Evolutionary conservation across 2,113 vertebrate species (phyloP), one percentile per base, ranked within the genome.

Genomic region (Heloderma charlesbogerti): DNA sequence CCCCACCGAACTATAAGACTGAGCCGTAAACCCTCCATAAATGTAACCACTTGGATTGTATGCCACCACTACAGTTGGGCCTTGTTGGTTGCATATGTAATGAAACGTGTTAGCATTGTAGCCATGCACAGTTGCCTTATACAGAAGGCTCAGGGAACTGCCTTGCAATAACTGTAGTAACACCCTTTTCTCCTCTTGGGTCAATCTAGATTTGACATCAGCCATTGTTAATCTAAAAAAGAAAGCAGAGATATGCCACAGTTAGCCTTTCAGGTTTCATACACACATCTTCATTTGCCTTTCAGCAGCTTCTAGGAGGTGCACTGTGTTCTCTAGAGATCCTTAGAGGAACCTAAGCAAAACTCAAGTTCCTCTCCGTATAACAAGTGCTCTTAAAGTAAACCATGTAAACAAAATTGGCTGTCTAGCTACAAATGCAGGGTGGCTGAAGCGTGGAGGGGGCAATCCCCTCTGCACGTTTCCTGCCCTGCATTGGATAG

Each of bases 11-110:
- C 7, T 31, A 27, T 57, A 90, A 57, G 45, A 43, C 34, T 90
- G 2, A 40, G 0, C 2, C 15, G 83, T 86, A 79, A 86, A 86
- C 27, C 74, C 89, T 86, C 84, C 89, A 80, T 86, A 90, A 67
- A 86, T 71, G 54, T 80, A 86, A 40, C 89, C 89, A 71, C 84
- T 79, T 86, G 34, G 34, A 57, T 86, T 90, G 66, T 90, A 90
- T 57, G 83, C 84, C n/a, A 90, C 75, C 2, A 34, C 63, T 40
- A 90, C 43, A 80, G 83, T 86, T 34, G 89, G 89, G 34, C 89
- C 89, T 78, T 90, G 84, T 2, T 0, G 6, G 60, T 90, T 43
- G 84, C 89, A 90, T 40, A 69, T 90, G n/a, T 37, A 15, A 86
- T 90, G 89, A 86, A 90, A 90, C 13, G 10, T 2, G 1, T 37